A percentile compares a stretch with the other conserved stretches of the same genome.
phyloP scores from a whole-genome alignment of 2,113 vertebrate species.

The Himantopus leucocephalus region DNA sequence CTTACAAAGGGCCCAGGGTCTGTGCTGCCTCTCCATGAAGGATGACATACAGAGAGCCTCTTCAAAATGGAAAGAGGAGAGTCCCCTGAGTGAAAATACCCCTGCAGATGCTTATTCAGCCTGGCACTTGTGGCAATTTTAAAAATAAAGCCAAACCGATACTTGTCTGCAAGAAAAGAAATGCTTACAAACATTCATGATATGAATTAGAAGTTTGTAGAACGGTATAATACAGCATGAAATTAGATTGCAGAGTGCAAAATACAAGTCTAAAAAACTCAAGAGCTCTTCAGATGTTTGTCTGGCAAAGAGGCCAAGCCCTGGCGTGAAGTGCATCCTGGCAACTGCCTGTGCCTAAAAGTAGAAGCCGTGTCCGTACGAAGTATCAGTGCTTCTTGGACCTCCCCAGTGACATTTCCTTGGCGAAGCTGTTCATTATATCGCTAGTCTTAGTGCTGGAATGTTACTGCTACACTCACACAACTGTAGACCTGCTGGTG shows the following conservation, averaged over 20 bases:
- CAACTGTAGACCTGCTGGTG: neutral
- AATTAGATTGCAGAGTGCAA: neutral
- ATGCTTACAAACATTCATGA: neutral
- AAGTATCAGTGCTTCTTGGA: neutral
- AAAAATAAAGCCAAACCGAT: neutral
- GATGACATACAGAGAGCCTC: neutral
- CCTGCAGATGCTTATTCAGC: neutral
- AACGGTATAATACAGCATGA: neutral
- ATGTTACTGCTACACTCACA: neutral
- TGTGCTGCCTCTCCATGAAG: neutral
- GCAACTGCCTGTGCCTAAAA: neutral
- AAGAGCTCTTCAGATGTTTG: neutral
- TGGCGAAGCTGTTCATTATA: accelerated
- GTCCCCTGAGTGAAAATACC: neutral
- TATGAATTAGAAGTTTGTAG: neutral
- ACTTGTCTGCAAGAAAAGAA: neutral
- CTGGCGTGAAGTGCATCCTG: neutral
- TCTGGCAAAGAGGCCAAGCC: neutral
- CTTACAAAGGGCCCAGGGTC: neutral
- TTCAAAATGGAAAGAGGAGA: neutral
- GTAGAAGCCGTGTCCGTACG: neutral
- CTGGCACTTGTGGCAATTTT: neutral
- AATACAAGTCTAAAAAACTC: neutral
- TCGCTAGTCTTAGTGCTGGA: neutral
- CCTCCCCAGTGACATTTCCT: neutral